These are phyloP conservation scores for Eubasilissa splendida DNA, from an alignment of 2,888 invertebrate species.

Conservation along the genomic window DNA sequence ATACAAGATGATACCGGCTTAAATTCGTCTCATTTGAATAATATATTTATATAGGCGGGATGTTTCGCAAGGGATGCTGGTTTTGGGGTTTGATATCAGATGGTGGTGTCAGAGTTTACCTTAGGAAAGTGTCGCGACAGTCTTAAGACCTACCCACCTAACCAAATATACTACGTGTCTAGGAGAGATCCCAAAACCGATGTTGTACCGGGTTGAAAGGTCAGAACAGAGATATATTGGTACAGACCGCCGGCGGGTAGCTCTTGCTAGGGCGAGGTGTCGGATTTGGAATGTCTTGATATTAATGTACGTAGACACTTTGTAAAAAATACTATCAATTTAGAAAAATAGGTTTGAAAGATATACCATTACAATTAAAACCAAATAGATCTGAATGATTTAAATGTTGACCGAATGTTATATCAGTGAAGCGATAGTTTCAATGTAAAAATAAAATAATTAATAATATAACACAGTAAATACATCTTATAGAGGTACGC, in stretches of 20 bases:
- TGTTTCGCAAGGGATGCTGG: conserved; percentile 36
- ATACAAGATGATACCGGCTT: conserved; percentile 18
- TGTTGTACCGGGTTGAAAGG: conserved; percentile 25
- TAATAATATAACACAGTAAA: too few species aligned
- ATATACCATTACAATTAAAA: too few species aligned
- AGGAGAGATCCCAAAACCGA: conserved; percentile 22
- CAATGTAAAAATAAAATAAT: too few species aligned
- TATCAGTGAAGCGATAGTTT: too few species aligned
- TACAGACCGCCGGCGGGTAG: not conserved
- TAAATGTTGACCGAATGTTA: too few species aligned
- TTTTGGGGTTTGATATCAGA: conserved; percentile 46
- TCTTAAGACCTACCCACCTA: conserved; percentile 36
- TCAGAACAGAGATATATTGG: conserved; percentile 11
- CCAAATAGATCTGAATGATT: too few species aligned
- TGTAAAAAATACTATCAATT: too few species aligned
- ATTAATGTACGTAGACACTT: conserved; percentile 1
- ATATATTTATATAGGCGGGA: conserved; percentile 49
- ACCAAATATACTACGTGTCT: conserved; percentile 31
- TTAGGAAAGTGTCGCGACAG: conserved; percentile 24
- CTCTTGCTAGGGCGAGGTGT: not conserved
- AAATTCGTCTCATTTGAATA: conserved; percentile 54
- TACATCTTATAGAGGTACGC: too few species aligned
- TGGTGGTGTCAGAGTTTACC: conserved; percentile 42
- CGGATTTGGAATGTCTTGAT: conserved; percentile 5
- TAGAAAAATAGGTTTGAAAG: too few species aligned